Percentiles rank a stretch among this genome's conserved stretches.
These are phyloP conservation scores for Rhynchotus rufescens DNA, from an alignment of 2,797 vertebrate species.

Conservation along the genomic window DNA sequence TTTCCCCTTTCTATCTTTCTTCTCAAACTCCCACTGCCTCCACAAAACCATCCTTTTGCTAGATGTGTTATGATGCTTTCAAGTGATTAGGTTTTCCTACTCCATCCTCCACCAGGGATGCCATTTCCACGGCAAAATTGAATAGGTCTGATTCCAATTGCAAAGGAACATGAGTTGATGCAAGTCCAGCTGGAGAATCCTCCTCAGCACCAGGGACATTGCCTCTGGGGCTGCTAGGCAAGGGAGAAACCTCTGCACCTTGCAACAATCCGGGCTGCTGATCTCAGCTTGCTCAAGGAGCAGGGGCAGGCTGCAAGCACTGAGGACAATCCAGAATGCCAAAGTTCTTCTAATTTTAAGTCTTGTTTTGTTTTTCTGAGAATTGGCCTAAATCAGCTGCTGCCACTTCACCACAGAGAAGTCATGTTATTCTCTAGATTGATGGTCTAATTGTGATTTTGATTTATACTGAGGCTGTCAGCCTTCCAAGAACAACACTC, in stretches of 20 bases:
- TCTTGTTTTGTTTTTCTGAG: not conserved
- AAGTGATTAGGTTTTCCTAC: not conserved
- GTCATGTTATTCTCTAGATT: not conserved
- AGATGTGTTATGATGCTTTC: not conserved
- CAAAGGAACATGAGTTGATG: not conserved
- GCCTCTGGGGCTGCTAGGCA: not conserved
- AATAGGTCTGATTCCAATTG: conserved; percentile 28
- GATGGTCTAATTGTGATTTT: not conserved
- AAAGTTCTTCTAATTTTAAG: not conserved
- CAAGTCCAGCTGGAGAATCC: conserved; percentile 1
- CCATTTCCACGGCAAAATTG: not conserved
- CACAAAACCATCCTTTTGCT: not conserved
- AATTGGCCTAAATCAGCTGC: not conserved
- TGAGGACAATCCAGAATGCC: conserved; percentile 35
- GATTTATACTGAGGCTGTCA: not conserved
- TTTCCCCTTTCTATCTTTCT: not conserved
- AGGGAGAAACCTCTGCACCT: not conserved
- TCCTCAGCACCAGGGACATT: conserved; percentile 35
- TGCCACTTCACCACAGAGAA: not conserved
- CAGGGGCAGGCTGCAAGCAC: not conserved
- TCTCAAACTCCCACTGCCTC: not conserved
- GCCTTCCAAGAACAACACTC: not conserved
- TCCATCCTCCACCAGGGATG: not conserved
- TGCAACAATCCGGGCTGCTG: not conserved
- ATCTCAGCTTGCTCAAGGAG: not conserved